phyloP scores from a whole-genome alignment of 2,797 vertebrate species.

The Adelosebastes latens region DNA sequence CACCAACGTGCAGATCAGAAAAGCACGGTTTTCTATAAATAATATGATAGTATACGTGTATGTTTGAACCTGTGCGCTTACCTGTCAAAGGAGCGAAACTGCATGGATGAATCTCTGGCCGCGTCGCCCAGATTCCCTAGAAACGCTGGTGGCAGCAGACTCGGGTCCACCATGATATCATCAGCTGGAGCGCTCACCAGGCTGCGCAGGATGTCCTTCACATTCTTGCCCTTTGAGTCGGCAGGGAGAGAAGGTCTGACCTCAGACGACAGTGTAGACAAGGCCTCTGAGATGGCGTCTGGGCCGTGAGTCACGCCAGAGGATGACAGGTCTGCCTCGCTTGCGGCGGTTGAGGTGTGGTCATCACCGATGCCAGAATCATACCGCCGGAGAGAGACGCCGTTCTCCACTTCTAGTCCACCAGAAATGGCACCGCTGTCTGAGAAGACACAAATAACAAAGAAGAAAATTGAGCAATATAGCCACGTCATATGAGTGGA shows the following conservation, averaged over 20 bases:
- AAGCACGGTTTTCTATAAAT: not conserved
- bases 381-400: slow-evolving; percentile 79
- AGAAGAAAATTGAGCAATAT: not conserved
- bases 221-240: slow-evolving; percentile 89
- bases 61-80: slow-evolving; percentile 62
- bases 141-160: slow-evolving; percentile 88
- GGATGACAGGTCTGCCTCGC: slow-evolving; percentile 54
- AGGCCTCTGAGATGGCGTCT: slow-evolving; percentile 92
- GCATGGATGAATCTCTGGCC: slow-evolving; percentile 82
- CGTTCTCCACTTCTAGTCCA: slow-evolving; percentile 79
- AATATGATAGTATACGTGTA: not conserved
- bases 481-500: not conserved
- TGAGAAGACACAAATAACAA: slow-evolving; percentile 8
- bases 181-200: slow-evolving; percentile 90
- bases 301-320: slow-evolving; percentile 82
- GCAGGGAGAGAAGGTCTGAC: slow-evolving; percentile 81
- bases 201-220: slow-evolving; percentile 97
- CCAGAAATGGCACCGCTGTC: slow-evolving; percentile 65
- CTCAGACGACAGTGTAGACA: slow-evolving; percentile 92
- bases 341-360: slow-evolving; percentile 69
- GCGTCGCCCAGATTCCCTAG: slow-evolving; percentile 86
- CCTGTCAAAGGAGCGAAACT: slow-evolving; percentile 97
- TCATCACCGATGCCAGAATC: slow-evolving; percentile 90
- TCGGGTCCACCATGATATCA: slow-evolving; percentile 85
- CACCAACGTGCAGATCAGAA: not conserved